Evolutionary conservation across 2,797 vertebrate genomes (phyloP).

Genomic region (Etheostoma nigrum): DNA sequence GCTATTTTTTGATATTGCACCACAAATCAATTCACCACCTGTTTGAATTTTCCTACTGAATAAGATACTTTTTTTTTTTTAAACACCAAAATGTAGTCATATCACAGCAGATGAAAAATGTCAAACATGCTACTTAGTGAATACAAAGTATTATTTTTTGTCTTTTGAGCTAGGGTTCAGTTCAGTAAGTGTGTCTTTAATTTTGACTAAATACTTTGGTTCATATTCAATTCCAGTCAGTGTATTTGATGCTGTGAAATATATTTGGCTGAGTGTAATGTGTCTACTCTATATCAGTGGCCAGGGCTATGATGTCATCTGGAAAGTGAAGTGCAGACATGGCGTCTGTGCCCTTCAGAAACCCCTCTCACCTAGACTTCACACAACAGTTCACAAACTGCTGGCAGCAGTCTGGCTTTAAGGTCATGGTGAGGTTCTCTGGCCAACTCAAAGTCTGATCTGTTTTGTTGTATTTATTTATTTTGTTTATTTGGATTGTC

Average conservation of each 20-base stretch:
- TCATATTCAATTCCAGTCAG: constrained; percentile 13
- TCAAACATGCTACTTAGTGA: neutral
- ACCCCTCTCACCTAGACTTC: neutral
- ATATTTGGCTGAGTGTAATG: constrained; percentile 24
- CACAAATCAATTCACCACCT: neutral
- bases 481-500: neutral
- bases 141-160: neutral
- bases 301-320: constrained; percentile 66
- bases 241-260: constrained; percentile 24
- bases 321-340: constrained; percentile 71
- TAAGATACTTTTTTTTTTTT: neutral
- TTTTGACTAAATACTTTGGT: constrained; percentile 1
- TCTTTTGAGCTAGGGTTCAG: neutral
- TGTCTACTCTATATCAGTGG: constrained; percentile 32
- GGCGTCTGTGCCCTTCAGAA: constrained; percentile 67
- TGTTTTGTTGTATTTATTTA: constrained; percentile 4
- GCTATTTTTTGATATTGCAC: neutral
- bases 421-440: constrained; percentile 52
- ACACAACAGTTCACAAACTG: constrained; percentile 43
- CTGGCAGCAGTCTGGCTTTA: constrained; percentile 34
- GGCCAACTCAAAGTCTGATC: constrained; percentile 9
- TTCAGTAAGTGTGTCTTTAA: neutral
- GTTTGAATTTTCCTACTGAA: neutral
- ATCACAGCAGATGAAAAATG: neutral
- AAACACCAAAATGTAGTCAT: neutral